These are phyloP conservation scores for Scolopax rusticola DNA, from an alignment of 2,797 vertebrate genomes.

Conservation along the genomic window DNA sequence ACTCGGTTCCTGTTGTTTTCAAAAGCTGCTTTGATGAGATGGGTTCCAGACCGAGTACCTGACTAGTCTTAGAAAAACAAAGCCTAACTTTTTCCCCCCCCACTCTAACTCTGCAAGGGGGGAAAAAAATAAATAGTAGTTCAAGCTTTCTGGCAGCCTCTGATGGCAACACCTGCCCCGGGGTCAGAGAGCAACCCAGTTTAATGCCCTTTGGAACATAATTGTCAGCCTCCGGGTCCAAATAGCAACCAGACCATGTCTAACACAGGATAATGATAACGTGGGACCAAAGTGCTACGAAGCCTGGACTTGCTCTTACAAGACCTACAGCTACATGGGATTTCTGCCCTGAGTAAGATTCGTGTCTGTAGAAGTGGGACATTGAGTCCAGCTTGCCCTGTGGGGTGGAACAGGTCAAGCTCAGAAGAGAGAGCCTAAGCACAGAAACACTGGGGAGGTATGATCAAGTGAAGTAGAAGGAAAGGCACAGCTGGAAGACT, in stretches of 20 bases:
- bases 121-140: neutral
- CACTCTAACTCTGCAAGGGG: neutral
- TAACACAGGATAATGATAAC: fast-evolving
- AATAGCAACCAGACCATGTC: neutral
- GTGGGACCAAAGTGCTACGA: neutral
- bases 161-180: neutral
- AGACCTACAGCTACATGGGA: neutral
- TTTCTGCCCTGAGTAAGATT: neutral
- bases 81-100: neutral
- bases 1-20: slow-evolving; percentile 13
- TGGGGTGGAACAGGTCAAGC: neutral
- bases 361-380: neutral
- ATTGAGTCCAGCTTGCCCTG: neutral
- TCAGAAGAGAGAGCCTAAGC: neutral
- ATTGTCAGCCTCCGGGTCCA: neutral
- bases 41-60: neutral
- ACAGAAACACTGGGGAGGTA: fast-evolving
- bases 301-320: neutral
- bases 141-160: neutral
- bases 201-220: neutral
- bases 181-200: neutral
- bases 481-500: neutral
- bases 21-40: neutral
- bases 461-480: neutral
- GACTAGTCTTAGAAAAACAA: neutral